Evolutionary conservation across 2,888 invertebrate species (phyloP).

Genomic region (Liopterus haemorrhoidalis): DNA sequence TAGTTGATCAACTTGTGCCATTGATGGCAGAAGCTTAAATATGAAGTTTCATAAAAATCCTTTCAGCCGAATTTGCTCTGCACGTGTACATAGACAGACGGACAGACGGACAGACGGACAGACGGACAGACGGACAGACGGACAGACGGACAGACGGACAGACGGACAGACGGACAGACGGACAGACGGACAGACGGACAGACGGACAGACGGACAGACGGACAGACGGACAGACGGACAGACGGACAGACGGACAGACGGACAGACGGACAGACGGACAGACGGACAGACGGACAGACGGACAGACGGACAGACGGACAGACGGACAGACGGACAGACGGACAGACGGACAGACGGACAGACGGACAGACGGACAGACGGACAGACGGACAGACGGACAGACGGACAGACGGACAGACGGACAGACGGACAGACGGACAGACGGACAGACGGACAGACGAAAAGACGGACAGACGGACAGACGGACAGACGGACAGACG

Average conservation of each 20-base stretch:
- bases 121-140: constrained; percentile 15
- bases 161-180: constrained; percentile 16
- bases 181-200: constrained; percentile 16
- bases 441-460: constrained; percentile 23
- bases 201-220: constrained; percentile 18
- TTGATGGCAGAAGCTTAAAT: too few species aligned
- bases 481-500: constrained; percentile 16
- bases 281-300: constrained; percentile 20
- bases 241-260: constrained; percentile 20
- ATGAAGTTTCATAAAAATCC: too few species aligned
- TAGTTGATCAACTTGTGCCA: too few species aligned
- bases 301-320: constrained; percentile 20
- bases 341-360: constrained; percentile 25
- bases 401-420: constrained; percentile 25
- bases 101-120: constrained; percentile 16
- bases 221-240: constrained; percentile 20
- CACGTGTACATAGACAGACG: too few species aligned
- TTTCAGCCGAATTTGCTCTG: too few species aligned
- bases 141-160: constrained; percentile 16
- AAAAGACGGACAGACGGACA: constrained; percentile 24
- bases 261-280: constrained; percentile 21
- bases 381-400: constrained; percentile 25
- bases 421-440: constrained; percentile 24
- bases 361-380: constrained; percentile 25
- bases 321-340: constrained; percentile 22